Conservation (phyloP, 2,113 vertebrate genomes). For the Osmerus mordax region DNA sequence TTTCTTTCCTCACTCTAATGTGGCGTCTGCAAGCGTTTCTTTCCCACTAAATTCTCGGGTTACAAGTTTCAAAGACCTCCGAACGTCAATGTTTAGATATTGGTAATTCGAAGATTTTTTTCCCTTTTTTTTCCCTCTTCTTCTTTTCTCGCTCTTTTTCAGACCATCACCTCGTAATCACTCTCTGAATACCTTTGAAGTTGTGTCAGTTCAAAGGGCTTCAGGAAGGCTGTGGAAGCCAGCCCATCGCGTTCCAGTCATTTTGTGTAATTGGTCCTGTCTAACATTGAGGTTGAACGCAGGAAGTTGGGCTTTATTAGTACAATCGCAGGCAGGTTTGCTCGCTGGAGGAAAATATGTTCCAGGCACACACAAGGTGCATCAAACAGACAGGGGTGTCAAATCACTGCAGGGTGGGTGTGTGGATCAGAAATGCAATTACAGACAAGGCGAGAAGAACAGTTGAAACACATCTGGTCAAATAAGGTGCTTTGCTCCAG, state of each 20-base stretch:
- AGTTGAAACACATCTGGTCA: conserved; percentile 17
- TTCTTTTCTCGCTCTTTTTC: conserved; percentile 27
- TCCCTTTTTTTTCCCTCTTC: neutral
- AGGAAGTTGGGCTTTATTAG: conserved; percentile 85
- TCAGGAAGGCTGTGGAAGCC: conserved; percentile 65
- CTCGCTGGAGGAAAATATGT: conserved; percentile 78
- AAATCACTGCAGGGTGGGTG: conserved; percentile 73
- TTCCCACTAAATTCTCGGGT: conserved; percentile 51
- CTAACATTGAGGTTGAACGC: conserved; percentile 81
- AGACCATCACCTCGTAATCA: conserved; percentile 77
- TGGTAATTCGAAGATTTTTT: conserved; percentile 75
- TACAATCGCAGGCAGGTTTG: conserved; percentile 85
- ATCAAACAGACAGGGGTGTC: conserved; percentile 45
- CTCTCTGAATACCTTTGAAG: conserved; percentile 82
- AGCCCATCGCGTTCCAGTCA: conserved; percentile 77
- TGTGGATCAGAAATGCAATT: conserved; percentile 68
- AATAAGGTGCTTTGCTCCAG: conserved; percentile 42
- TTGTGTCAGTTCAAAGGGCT: conserved; percentile 81
- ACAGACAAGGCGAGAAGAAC: neutral
- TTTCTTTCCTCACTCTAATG: conserved; percentile 10
- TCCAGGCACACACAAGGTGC: conserved; percentile 70
- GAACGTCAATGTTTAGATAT: conserved; percentile 72
- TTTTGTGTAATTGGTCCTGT: conserved; percentile 89
- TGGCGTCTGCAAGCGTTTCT: conserved; percentile 31
- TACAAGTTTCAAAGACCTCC: conserved; percentile 54